Evolutionary conservation across 2,888 invertebrate genomes (phyloP).

Genomic region (Eupelmus urozonus): DNA sequence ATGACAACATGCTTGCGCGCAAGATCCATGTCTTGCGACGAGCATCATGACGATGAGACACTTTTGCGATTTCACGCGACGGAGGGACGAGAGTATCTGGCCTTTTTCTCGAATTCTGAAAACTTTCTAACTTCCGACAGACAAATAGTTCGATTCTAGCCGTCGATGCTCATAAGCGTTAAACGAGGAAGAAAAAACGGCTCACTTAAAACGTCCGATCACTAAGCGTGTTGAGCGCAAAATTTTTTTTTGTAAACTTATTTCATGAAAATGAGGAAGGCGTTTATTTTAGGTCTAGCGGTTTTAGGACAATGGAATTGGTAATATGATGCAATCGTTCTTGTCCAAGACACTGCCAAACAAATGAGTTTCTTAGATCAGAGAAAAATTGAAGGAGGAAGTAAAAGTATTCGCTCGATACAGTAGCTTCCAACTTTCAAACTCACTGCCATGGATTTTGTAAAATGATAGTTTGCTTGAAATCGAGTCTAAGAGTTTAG

Average conservation of each 20-base stretch:
- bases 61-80: slow-evolving; percentile 6
- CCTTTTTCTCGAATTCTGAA: slow-evolving; percentile 17
- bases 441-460: slow-evolving; percentile 68
- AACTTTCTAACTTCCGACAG: slow-evolving; percentile 27
- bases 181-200: not conserved
- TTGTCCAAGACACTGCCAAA: slow-evolving; percentile 63
- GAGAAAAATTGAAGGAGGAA: not conserved
- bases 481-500: slow-evolving; percentile 36
- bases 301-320: slow-evolving; percentile 3
- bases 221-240: not conserved
- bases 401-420: not conserved
- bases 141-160: slow-evolving; percentile 28
- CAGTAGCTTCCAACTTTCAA: slow-evolving; percentile 57
- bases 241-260: not conserved
- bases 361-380: slow-evolving; percentile 46
- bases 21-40: slow-evolving; percentile 3
- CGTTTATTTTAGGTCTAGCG: not conserved
- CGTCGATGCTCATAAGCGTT: slow-evolving; percentile 18
- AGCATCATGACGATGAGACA: too few relatives aligned
- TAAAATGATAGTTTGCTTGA: slow-evolving; percentile 56
- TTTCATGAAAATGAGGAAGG: not conserved
- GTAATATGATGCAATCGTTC: slow-evolving; percentile 40
- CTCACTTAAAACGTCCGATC: slow-evolving; percentile 5
- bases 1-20: slow-evolving; percentile 12
- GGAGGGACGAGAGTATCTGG: slow-evolving; percentile 5